Evolutionary conservation across 2,797 vertebrate genomes (phyloP).

Genomic region (Rhinoraja longicauda): DNA sequence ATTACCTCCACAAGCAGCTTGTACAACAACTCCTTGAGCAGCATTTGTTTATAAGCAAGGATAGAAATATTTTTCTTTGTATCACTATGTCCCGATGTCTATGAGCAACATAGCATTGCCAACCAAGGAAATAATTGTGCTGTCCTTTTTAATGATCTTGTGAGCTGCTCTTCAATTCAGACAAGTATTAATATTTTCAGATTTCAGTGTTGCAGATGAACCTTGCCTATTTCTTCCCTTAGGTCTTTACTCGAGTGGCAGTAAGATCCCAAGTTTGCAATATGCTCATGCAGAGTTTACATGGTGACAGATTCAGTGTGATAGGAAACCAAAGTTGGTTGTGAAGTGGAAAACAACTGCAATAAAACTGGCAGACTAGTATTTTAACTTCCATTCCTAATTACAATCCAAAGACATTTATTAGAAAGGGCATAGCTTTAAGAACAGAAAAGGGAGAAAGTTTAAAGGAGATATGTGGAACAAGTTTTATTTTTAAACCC

Average conservation of each 20-base stretch:
- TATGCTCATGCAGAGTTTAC: background rate
- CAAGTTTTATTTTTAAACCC: no score
- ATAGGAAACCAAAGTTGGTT: background rate
- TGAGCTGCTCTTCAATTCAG: background rate
- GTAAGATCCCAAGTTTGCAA: background rate
- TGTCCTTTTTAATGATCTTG: background rate
- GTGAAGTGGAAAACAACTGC: background rate
- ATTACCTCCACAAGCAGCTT: background rate
- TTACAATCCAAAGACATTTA: background rate
- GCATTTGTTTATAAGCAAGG: background rate
- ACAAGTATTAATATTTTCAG: background rate
- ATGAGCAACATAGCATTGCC: background rate
- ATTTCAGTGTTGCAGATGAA: background rate
- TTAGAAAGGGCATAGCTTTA: background rate
- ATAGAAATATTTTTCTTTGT: background rate
- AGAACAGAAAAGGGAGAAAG: no score
- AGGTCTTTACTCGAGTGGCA: background rate
- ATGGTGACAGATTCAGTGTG: background rate
- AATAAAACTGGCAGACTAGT: background rate
- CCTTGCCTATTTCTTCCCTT: background rate
- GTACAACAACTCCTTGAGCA: background rate
- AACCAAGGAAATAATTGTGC: background rate
- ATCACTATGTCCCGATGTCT: background rate
- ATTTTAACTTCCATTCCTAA: background rate
- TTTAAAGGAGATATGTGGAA: no score